Conservation (phyloP, 1,140 invertebrate genomes). For the Anastrepha obliqua region DNA sequence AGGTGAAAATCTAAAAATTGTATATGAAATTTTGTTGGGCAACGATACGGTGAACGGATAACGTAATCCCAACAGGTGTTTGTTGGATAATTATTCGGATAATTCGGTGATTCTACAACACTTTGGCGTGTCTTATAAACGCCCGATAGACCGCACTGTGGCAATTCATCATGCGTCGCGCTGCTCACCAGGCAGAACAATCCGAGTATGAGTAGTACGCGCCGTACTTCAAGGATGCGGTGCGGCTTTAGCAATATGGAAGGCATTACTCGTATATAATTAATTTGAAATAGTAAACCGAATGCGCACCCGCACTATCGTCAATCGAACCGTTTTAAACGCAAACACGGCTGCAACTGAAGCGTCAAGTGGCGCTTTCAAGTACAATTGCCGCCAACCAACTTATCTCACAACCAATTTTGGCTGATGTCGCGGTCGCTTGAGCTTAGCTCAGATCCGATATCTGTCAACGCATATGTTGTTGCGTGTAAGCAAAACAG, state of each 20-base stretch:
- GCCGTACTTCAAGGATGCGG: background rate
- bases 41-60: slow-evolving; percentile 75
- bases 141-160: slow-evolving; percentile 66
- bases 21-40: slow-evolving; percentile 76
- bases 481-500: background rate
- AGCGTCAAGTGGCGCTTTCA: background rate
- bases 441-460: background rate
- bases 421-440: background rate
- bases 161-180: slow-evolving; percentile 67
- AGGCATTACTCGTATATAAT: background rate
- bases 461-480: background rate
- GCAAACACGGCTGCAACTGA: slow-evolving; percentile 49
- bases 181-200: background rate
- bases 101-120: slow-evolving; percentile 75
- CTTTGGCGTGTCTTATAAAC: slow-evolving; percentile 70
- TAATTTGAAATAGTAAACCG: background rate
- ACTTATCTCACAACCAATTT: background rate
- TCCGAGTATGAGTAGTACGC: background rate
- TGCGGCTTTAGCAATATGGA: background rate
- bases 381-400: background rate
- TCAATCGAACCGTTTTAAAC: slow-evolving; percentile 39
- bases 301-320: background rate
- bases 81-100: slow-evolving; percentile 75
- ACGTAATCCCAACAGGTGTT: slow-evolving; percentile 76
- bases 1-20: slow-evolving; percentile 78